phyloP scores from a whole-genome alignment of 2,113 vertebrate genomes.

The Melanerpes formicivorus region DNA sequence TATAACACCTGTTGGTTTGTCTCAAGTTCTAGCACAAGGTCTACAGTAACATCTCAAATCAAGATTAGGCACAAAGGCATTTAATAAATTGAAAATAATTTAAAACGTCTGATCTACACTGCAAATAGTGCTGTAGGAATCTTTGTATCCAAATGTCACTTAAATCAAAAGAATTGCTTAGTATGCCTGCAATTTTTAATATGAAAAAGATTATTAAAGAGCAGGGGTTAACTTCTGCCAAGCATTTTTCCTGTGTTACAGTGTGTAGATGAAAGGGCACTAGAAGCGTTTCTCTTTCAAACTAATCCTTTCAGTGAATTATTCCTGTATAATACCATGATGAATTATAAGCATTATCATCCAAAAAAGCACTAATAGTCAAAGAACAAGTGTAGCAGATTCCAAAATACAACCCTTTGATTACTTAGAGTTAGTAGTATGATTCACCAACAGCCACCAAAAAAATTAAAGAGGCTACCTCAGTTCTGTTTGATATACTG shows the following conservation, averaged over 20 bases:
- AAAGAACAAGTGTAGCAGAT: neutral
- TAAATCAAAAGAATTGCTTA: neutral
- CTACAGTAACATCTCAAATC: neutral
- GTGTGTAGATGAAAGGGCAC: neutral
- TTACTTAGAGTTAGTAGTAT: neutral
- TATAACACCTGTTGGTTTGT: neutral
- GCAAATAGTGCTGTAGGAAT: neutral
- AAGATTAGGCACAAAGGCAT: neutral
- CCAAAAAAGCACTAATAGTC: neutral
- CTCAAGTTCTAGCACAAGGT: neutral
- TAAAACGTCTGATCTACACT: neutral
- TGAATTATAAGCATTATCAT: neutral
- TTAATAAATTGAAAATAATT: neutral
- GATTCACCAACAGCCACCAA: neutral
- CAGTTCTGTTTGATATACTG: rapidly evolving
- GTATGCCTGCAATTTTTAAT: neutral
- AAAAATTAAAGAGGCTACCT: neutral
- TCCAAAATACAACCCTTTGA: neutral
- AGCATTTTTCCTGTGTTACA: neutral
- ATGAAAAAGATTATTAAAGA: neutral
- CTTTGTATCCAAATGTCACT: neutral
- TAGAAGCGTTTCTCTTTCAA: neutral
- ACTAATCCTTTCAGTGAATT: neutral
- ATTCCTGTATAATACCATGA: neutral
- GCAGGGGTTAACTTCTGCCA: neutral